A percentile compares a stretch with the other conserved stretches of the same genome.
These are phyloP conservation scores for Ptychadena robeensis DNA, from an alignment of 2,797 vertebrate species.

Conservation along the genomic window DNA sequence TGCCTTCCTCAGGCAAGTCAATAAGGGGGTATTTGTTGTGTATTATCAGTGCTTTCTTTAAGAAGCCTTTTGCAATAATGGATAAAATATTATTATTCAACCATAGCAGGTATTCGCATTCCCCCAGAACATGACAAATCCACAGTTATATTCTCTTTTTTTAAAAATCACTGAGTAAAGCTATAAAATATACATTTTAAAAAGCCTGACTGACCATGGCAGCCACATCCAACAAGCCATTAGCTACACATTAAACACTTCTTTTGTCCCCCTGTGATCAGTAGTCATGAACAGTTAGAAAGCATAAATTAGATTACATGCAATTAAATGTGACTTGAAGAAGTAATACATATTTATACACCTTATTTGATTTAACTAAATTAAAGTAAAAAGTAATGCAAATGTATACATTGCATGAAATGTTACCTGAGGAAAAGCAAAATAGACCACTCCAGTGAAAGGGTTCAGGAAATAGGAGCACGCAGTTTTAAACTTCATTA, in stretches of 20 bases:
- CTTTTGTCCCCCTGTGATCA: background rate
- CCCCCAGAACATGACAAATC: too few species aligned
- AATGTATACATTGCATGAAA: constrained; percentile 19
- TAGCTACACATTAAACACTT: background rate
- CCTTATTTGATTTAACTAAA: constrained; percentile 35
- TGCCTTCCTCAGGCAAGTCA: too few species aligned
- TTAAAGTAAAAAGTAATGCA: constrained; percentile 12
- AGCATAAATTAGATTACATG: constrained; percentile 24
- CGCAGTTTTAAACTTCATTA: constrained; percentile 54
- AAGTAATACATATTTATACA: constrained; percentile 26
- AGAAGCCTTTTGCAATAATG: too few species aligned
- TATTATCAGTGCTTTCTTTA: too few species aligned
- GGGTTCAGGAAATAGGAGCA: constrained; percentile 53
- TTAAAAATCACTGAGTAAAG: background rate
- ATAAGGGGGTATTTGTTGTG: too few species aligned
- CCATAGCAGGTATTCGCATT: too few species aligned
- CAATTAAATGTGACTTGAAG: constrained; percentile 1
- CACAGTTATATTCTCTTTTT: too few species aligned
- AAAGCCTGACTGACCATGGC: background rate
- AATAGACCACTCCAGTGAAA: constrained; percentile 52
- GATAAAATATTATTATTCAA: too few species aligned
- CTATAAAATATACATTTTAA: background rate
- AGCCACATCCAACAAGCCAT: background rate
- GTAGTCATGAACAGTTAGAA: background rate
- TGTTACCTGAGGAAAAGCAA: constrained; percentile 60